Percentiles rank a stretch among this genome's conserved stretches.
phyloP scores from a whole-genome alignment of 2,888 invertebrate genomes.

The Antheraea assamensis region DNA sequence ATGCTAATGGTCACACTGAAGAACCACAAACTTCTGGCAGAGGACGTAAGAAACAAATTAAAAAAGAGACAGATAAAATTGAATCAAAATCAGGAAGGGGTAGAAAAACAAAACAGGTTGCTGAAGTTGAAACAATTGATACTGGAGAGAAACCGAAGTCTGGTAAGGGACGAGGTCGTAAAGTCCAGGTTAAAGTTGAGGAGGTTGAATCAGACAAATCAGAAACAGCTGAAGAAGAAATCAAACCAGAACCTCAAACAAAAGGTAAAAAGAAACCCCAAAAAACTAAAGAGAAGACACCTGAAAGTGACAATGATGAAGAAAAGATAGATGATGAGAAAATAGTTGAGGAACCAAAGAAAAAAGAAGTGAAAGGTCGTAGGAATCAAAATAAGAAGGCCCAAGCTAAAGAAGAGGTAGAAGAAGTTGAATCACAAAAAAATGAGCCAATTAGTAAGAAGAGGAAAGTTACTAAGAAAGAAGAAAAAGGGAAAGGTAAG shows the following conservation, averaged over 20 bases:
- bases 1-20: conserved; percentile 56
- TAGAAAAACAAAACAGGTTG: conserved; percentile 57
- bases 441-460: conserved; percentile 54
- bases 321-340: conserved; percentile 51
- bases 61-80: conserved; percentile 58
- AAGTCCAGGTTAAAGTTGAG: conserved; percentile 53
- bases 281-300: conserved; percentile 47
- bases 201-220: conserved; percentile 56
- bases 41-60: conserved; percentile 63
- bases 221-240: conserved; percentile 39
- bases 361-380: conserved; percentile 61
- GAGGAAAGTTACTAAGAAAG: conserved; percentile 58
- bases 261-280: conserved; percentile 46
- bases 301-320: conserved; percentile 48
- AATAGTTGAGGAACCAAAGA: conserved; percentile 55
- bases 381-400: conserved; percentile 62
- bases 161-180: conserved; percentile 60
- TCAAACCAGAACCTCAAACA: conserved; percentile 32
- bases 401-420: conserved; percentile 54
- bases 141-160: conserved; percentile 58
- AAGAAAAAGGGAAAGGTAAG: conserved; percentile 59
- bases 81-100: conserved; percentile 52
- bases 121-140: conserved; percentile 40
- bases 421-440: conserved; percentile 46
- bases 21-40: conserved; percentile 45